Evolutionary conservation across 2,113 vertebrate genomes (phyloP).

Genomic region (Lepisosteus osseus): DNA sequence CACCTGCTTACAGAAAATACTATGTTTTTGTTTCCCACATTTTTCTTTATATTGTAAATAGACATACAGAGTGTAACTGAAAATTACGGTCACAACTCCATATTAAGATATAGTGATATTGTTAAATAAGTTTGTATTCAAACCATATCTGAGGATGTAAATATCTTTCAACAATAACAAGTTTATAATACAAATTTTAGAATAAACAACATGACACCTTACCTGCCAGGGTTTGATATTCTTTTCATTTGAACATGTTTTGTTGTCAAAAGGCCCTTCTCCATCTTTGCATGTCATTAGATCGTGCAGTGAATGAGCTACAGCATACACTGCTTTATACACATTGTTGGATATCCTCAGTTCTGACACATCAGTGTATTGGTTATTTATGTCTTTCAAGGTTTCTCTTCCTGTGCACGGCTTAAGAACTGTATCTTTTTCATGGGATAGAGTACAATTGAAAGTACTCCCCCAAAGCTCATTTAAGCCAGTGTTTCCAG

Average conservation of each 20-base stretch:
- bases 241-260: not conserved
- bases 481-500: slow-evolving; percentile 16
- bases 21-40: too few species aligned
- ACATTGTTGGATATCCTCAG: not conserved
- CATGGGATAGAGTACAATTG: not conserved
- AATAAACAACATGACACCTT: too few species aligned
- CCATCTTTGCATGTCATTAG: not conserved
- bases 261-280: not conserved
- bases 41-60: not conserved
- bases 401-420: not conserved
- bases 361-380: slow-evolving; percentile 1
- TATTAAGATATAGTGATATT: too few species aligned
- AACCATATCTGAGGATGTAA: too few species aligned
- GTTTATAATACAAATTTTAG: too few species aligned
- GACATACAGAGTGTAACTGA: too few species aligned
- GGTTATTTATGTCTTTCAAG: not conserved
- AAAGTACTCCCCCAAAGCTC: slow-evolving; percentile 23
- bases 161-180: too few species aligned
- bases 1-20: too few species aligned
- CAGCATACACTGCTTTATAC: slow-evolving; percentile 9
- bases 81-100: too few species aligned
- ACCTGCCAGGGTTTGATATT: too few species aligned
- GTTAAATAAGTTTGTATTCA: too few species aligned
- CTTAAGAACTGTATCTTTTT: not conserved
- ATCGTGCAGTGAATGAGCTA: not conserved